These are phyloP conservation scores for Piezodorus guildinii DNA, from an alignment of 1,140 invertebrate species.

Conservation along the genomic window DNA sequence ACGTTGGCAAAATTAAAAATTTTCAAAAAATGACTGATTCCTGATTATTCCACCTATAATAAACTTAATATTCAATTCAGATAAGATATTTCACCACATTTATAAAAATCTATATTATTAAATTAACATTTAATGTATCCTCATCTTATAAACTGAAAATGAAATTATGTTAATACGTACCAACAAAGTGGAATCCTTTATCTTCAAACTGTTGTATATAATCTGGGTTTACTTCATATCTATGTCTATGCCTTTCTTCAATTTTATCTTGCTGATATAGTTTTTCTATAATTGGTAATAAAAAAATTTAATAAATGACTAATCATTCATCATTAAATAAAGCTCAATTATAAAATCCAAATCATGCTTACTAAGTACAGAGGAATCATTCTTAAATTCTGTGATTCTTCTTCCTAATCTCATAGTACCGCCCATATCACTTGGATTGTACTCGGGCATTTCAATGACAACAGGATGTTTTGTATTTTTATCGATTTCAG, in stretches of 20 bases:
- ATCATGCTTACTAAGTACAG: conserved; percentile 53
- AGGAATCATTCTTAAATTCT: conserved; percentile 52
- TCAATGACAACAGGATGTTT: conserved; percentile 80
- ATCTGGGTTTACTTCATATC: conserved; percentile 89
- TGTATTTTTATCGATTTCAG: conserved; percentile 69
- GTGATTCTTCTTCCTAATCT: conserved; percentile 85
- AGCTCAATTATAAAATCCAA: not conserved
- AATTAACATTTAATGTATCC: too few species aligned
- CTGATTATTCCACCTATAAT: too few species aligned
- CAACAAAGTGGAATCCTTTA: conserved; percentile 84
- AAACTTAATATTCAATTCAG: too few species aligned
- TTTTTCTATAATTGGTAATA: conserved; percentile 44
- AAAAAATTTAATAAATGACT: too few species aligned
- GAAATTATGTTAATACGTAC: conserved; percentile 37
- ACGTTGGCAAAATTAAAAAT: too few species aligned
- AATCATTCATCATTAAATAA: not conserved
- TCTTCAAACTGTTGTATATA: conserved; percentile 68
- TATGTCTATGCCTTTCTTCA: conserved; percentile 93
- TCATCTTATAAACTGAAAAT: too few species aligned
- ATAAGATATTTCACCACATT: too few species aligned
- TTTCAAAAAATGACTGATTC: too few species aligned
- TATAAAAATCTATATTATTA: too few species aligned
- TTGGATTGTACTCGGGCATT: conserved; percentile 95
- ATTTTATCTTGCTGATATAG: conserved; percentile 74
- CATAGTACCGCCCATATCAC: conserved; percentile 95